Evolutionary conservation across 2,797 vertebrate genomes (phyloP), one percentile per base, ranked within the genome.

Genomic region (Amniataba percoides): DNA sequence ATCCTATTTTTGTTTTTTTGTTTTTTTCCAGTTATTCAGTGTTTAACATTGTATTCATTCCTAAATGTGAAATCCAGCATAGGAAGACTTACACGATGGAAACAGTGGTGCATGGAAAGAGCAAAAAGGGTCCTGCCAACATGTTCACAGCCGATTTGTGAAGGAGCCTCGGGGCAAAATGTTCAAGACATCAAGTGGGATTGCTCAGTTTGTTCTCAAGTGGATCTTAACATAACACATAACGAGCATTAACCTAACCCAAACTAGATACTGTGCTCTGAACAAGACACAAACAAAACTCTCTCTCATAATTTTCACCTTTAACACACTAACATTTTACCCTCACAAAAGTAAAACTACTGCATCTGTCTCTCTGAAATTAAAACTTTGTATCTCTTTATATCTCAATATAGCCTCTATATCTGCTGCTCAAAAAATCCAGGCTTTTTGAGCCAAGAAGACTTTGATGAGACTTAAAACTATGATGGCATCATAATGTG

Each of bases 1-100:
- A 68, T 40, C 25, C 51, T 59, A 49, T 67, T 64, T 62, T 49
- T 6, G 3, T 34, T 14, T n/a, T 25, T 55, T 59, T 15, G 36
- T 56, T 25, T 39, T 21, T 42, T 61, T 11, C 5, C 42, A 27
- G 11, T n/a, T 10, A 25, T 53, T 45, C 3, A 46, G 31, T 4
- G 51, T 15, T 60, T 45, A 31, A 18, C 5, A 27, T 21, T 42
- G 4, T 18, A 19, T 34, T 3, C 1, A 25, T 40, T 40, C 18
- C 5, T 45, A 14, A 12, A 27, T 23, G 36, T 21, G 31, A 39
- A 16, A 14, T 39, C 10, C 15, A 19, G 1, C 36, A 55, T 7
- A 16, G n/a, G 8, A 68, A 45, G 15, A 19, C 23, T 5, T 15
- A 70, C 15, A 45, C 21, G 2, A n/a, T n/a, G 8, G 13, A 57